These are phyloP conservation scores for Syngnathus acus DNA, from an alignment of 2,797 vertebrate species.

Conservation along the genomic window DNA sequence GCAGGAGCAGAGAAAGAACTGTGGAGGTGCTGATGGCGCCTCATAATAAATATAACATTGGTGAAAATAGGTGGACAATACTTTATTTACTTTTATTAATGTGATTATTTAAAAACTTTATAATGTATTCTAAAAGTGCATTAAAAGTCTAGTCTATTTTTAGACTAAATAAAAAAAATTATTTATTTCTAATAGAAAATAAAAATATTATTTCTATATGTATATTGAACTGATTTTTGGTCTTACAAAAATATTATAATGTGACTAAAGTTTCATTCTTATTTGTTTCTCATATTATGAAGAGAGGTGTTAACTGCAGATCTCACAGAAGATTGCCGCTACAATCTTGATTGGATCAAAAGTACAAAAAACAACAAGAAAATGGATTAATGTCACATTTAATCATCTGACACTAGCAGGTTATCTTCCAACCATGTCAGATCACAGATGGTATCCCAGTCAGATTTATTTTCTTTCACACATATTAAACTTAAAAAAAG, in stretches of 20 bases:
- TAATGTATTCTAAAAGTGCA: too few relatives aligned
- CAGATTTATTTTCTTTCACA: not conserved
- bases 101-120: too few relatives aligned
- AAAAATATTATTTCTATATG: too few relatives aligned
- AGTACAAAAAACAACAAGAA: not conserved
- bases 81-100: too few relatives aligned
- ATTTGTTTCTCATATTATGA: not conserved
- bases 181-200: too few relatives aligned
- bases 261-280: not conserved
- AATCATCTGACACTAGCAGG: constrained; percentile 1
- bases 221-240: too few relatives aligned
- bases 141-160: too few relatives aligned
- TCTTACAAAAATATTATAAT: not conserved
- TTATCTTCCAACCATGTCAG: not conserved
- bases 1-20: too few relatives aligned
- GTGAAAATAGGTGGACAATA: too few relatives aligned
- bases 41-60: too few relatives aligned
- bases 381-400: not conserved
- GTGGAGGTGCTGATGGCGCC: too few relatives aligned
- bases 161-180: too few relatives aligned
- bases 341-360: not conserved
- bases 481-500: not conserved
- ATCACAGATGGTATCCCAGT: not conserved
- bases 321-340: not conserved
- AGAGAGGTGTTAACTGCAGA: not conserved